Conservation (phyloP, 2,113 vertebrate genomes). For the Lethenteron camtschaticum region DNA sequence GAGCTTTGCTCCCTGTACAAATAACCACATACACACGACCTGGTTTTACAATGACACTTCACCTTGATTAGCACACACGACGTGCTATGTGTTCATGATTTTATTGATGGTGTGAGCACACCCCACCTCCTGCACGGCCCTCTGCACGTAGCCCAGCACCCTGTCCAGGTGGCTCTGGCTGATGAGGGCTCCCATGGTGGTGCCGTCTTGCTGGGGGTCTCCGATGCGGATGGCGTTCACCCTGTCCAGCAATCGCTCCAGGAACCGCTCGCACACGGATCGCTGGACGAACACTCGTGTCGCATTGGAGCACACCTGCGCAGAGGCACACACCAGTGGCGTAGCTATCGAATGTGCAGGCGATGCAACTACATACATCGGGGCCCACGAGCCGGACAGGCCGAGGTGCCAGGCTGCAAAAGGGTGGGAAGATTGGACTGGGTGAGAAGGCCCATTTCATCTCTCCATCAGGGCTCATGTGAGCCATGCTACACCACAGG, state of each 20-base stretch:
- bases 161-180: slow-evolving; percentile 52
- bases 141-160: slow-evolving; percentile 45
- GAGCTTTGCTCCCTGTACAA: slow-evolving; percentile 47
- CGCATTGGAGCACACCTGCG: slow-evolving; percentile 78
- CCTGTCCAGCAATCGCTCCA: slow-evolving; percentile 52
- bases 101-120: no score
- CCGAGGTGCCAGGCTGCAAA: no score
- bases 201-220: slow-evolving; percentile 51
- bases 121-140: slow-evolving; percentile 55
- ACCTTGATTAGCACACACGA: no score
- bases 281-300: slow-evolving; percentile 74
- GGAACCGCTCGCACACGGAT: slow-evolving; percentile 48
- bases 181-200: slow-evolving; percentile 75
- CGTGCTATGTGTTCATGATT: no score
- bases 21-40: background rate
- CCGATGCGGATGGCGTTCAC: slow-evolving; percentile 58
- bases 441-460: no score
- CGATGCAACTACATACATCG: no score
- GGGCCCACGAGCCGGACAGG: no score
- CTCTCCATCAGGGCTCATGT: no score
- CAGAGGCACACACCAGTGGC: background rate
- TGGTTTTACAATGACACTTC: no score
- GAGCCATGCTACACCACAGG: no score
- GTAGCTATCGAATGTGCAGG: no score
- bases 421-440: no score